These are phyloP conservation scores for Epinephelus coioides DNA, from an alignment of 2,797 vertebrate species.

Conservation along the genomic window DNA sequence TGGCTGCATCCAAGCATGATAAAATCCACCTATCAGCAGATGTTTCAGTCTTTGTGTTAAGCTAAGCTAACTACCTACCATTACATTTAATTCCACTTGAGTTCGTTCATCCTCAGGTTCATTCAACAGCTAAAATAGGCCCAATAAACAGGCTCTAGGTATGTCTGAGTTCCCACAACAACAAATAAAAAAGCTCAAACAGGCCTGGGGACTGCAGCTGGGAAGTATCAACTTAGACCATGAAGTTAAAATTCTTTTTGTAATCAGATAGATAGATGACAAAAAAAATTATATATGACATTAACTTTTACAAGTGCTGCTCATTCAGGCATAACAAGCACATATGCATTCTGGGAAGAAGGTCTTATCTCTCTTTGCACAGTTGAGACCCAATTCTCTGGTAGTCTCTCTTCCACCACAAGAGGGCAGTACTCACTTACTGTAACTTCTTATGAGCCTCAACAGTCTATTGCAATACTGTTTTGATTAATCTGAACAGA, in stretches of 20 bases:
- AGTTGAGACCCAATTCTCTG: background rate
- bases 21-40: no score
- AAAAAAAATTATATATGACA: background rate
- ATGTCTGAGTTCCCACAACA: background rate
- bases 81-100: no score
- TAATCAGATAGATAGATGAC: background rate
- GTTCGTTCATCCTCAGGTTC: no score
- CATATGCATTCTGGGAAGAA: background rate
- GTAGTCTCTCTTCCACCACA: slow-evolving; percentile 44
- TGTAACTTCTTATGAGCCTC: background rate
- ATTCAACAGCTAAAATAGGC: no score
- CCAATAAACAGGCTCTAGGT: no score
- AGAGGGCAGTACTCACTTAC: slow-evolving; percentile 51
- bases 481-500: background rate
- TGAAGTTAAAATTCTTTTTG: background rate
- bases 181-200: background rate
- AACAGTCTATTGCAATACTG: background rate
- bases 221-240: background rate
- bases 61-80: no score
- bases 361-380: background rate
- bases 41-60: no score
- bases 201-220: background rate
- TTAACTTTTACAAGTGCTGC: background rate
- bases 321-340: no score
- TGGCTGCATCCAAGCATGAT: no score